phyloP scores from a whole-genome alignment of 1,140 invertebrate genomes.

The Drosophila watanabei region DNA sequence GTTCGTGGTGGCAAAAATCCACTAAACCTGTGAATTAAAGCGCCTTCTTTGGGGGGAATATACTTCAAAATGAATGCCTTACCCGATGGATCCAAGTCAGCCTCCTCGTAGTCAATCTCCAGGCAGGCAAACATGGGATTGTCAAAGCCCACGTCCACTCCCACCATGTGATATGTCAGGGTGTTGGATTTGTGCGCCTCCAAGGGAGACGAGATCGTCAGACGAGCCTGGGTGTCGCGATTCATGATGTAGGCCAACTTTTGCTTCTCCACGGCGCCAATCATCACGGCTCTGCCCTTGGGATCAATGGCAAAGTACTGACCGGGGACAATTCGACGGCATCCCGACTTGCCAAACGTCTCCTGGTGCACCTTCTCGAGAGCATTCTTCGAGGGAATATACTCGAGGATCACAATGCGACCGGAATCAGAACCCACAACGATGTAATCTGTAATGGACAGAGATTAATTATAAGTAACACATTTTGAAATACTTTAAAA shows the following conservation, averaged over 20 bases:
- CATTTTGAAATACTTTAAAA: neutral
- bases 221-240: slow-evolving; percentile 97
- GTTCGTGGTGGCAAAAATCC: slow-evolving; percentile 37
- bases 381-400: slow-evolving; percentile 96
- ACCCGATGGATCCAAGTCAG: slow-evolving; percentile 97
- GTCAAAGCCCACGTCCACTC: slow-evolving; percentile 99
- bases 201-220: slow-evolving; percentile 99
- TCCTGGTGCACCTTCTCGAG: slow-evolving; percentile 99
- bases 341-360: slow-evolving; percentile 99
- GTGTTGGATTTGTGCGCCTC: slow-evolving; percentile 99
- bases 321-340: slow-evolving; percentile 98
- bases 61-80: slow-evolving; percentile 12
- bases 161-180: slow-evolving; percentile 98
- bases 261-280: slow-evolving; percentile 99
- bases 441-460: slow-evolving; percentile 93
- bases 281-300: slow-evolving; percentile 99
- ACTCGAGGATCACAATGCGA: slow-evolving; percentile 99
- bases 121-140: slow-evolving; percentile 99
- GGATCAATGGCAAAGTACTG: slow-evolving; percentile 99
- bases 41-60: slow-evolving; percentile 19
- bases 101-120: slow-evolving; percentile 99
- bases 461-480: neutral
- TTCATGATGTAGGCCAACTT: slow-evolving; percentile 99
- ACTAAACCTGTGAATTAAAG: slow-evolving; percentile 64
- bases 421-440: slow-evolving; percentile 99